These are phyloP conservation scores for Bombus impatiens DNA, from an alignment of 1,140 invertebrate genomes.

Conservation along the genomic window DNA sequence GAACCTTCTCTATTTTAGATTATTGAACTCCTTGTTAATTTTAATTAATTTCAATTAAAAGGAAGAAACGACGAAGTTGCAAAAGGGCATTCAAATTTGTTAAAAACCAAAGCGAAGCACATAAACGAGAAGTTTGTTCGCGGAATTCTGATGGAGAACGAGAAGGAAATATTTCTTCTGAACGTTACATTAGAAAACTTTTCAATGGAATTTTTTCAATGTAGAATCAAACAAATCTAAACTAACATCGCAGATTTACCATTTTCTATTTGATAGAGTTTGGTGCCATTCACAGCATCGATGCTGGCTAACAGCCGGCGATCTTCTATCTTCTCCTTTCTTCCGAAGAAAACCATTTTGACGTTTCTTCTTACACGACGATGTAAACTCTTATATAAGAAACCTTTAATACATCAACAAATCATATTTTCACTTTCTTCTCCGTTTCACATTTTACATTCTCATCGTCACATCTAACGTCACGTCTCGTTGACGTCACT, in stretches of 20 bases:
- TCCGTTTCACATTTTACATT: not conserved
- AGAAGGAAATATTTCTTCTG: not conserved
- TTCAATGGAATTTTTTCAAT: not conserved
- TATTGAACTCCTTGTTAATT: too few relatives aligned
- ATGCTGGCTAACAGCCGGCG: constrained; percentile 77
- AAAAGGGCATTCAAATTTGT: not conserved
- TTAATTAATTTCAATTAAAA: not conserved
- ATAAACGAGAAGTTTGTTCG: not conserved
- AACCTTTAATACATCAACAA: not conserved
- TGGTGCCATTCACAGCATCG: constrained; percentile 76
- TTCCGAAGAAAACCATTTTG: constrained; percentile 79
- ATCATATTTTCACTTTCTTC: constrained; percentile 12
- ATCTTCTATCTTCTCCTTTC: constrained; percentile 77
- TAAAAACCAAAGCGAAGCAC: not conserved
- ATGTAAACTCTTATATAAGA: not conserved
- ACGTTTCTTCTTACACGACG: not conserved
- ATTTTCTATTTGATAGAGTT: constrained; percentile 78
- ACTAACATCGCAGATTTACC: constrained; percentile 66
- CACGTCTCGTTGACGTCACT: not conserved
- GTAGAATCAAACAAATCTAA: not conserved
- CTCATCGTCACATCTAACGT: too few relatives aligned
- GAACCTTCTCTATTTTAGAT: not conserved
- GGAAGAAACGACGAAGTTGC: not conserved
- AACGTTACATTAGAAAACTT: too few relatives aligned
- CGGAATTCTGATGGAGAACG: not conserved